These are phyloP conservation scores for Drosophila ohnishii DNA, from an alignment of 1,140 invertebrate species.

Conservation along the genomic window DNA sequence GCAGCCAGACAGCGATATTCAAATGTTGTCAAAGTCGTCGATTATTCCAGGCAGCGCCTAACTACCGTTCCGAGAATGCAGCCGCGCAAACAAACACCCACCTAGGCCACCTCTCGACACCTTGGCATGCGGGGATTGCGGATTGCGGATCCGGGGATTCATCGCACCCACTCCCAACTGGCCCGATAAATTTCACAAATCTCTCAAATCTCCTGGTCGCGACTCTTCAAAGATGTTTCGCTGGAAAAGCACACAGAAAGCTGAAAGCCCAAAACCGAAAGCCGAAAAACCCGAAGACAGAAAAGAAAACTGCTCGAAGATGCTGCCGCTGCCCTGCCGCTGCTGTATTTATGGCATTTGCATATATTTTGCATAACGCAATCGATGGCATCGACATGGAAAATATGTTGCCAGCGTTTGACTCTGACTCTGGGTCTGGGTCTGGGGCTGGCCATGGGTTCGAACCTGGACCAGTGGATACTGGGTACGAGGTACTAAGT, in stretches of 20 bases:
- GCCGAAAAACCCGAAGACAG: constrained; percentile 15
- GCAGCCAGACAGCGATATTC: constrained; percentile 64
- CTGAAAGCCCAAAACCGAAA: constrained; percentile 17
- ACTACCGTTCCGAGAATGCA: constrained; percentile 74
- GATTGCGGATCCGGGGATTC: constrained; percentile 2
- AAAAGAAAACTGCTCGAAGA: constrained; percentile 42
- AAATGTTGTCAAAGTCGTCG: constrained; percentile 76
- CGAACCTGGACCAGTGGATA: constrained; percentile 3
- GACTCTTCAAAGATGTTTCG: constrained; percentile 57
- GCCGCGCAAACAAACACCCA: constrained; percentile 41
- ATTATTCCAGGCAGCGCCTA: constrained; percentile 66
- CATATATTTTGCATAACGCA: constrained; percentile 83
- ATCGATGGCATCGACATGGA: constrained; percentile 82
- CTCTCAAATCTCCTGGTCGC: constrained; percentile 68
- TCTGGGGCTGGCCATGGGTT: background rate
- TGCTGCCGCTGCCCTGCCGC: constrained; percentile 38
- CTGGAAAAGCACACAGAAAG: constrained; percentile 39
- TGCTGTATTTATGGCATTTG: constrained; percentile 81
- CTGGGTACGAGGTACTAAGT: constrained; percentile 35
- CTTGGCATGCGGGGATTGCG: constrained; percentile 3
- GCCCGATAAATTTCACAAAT: constrained; percentile 80
- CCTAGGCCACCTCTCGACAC: constrained; percentile 41
- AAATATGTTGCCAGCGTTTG: constrained; percentile 71
- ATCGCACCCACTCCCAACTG: constrained; percentile 60
- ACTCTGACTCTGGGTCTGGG: background rate